These are phyloP conservation scores for Manduca sexta DNA, from an alignment of 1,140 invertebrate genomes.

Conservation along the genomic window DNA sequence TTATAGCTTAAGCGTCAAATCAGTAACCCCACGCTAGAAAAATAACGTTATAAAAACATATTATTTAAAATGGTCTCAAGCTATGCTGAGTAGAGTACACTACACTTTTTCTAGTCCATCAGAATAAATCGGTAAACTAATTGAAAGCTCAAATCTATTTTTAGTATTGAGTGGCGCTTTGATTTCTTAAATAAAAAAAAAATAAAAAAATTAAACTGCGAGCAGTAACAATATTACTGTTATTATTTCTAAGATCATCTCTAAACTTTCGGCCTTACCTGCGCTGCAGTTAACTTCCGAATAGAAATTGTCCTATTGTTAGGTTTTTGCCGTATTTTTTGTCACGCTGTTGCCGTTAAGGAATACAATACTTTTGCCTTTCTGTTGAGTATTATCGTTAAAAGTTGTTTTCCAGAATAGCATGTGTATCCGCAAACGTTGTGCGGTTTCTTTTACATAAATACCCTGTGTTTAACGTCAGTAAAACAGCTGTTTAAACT, in stretches of 20 bases:
- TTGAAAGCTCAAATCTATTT: too few species aligned
- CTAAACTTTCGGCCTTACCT: conserved; percentile 14
- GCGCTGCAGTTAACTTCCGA: conserved; percentile 7
- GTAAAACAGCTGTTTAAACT: too few species aligned
- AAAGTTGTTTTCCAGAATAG: conserved; percentile 17
- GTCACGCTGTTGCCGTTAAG: conserved; percentile 3
- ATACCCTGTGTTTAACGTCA: too few species aligned
- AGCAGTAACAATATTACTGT: background rate
- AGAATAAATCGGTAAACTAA: too few species aligned
- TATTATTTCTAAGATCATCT: conserved; percentile 6
- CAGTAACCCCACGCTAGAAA: too few species aligned
- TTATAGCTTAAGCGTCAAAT: too few species aligned
- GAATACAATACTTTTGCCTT: conserved; percentile 4
- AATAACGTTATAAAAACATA: too few species aligned
- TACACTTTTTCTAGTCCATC: too few species aligned
- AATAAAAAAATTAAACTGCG: background rate
- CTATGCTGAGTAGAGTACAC: too few species aligned
- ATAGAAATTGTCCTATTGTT: conserved; percentile 13
- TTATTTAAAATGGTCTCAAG: too few species aligned
- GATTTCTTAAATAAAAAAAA: background rate
- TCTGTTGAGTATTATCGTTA: conserved; percentile 1
- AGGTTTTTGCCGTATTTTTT: conserved; percentile 18
- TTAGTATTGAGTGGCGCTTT: too few species aligned
- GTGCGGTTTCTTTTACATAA: background rate
- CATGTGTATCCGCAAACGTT: conserved; percentile 1